Evolutionary conservation across 2,888 invertebrate species (phyloP).

Genomic region (Cheilosia grossa): DNA sequence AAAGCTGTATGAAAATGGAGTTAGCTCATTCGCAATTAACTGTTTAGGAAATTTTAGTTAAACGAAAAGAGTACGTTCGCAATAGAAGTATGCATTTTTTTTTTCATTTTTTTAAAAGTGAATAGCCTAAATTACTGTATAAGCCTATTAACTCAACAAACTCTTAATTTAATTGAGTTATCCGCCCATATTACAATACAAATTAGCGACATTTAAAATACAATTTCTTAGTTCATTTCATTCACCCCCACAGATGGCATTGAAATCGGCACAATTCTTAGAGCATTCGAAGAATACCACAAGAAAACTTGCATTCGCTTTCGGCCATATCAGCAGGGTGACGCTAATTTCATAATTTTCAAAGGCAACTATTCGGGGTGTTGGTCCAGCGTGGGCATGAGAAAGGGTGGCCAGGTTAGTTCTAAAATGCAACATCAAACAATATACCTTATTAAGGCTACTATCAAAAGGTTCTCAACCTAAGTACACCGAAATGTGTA

Average conservation of each 20-base stretch:
- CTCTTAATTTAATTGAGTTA: no score
- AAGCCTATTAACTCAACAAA: no score
- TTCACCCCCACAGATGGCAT: conserved; percentile 79
- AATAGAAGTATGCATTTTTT: no score
- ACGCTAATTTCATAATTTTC: conserved; percentile 85
- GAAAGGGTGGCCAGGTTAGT: conserved; percentile 85
- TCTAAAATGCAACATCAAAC: background rate
- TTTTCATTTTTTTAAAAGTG: no score
- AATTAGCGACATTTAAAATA: no score
- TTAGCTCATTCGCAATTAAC: no score
- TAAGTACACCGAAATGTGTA: conserved; percentile 85
- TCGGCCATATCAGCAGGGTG: conserved; percentile 85
- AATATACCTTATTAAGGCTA: background rate
- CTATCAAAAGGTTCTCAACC: conserved; percentile 83
- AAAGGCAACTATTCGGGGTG: conserved; percentile 85
- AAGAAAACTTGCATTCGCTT: conserved; percentile 87
- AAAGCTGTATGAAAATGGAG: no score
- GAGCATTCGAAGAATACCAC: conserved; percentile 86
- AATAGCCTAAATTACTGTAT: no score
- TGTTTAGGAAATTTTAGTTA: no score
- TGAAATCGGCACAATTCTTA: conserved; percentile 84
- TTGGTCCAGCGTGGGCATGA: conserved; percentile 87
- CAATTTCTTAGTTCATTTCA: background rate
- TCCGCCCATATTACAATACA: no score
- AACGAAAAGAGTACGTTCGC: no score